These are phyloP conservation scores for Apamea sordens DNA, from an alignment of 2,888 invertebrate genomes.

Conservation along the genomic window DNA sequence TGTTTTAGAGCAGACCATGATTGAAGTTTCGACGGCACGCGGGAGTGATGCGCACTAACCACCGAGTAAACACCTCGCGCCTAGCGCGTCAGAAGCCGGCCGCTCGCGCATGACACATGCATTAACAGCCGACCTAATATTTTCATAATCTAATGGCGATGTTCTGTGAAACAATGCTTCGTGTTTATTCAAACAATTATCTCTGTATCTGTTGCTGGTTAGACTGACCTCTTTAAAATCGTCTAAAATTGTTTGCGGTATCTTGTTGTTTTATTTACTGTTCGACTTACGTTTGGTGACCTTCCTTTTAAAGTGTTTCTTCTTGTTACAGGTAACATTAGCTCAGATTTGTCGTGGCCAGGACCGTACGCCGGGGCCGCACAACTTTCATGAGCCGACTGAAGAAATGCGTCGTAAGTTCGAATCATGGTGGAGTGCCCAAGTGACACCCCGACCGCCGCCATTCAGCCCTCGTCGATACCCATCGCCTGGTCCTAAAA, in stretches of 20 bases:
- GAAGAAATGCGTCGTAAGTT: slow-evolving; percentile 97
- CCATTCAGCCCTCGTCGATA: slow-evolving; percentile 88
- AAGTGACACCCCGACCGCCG: slow-evolving; percentile 91
- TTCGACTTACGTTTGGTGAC: slow-evolving; percentile 70
- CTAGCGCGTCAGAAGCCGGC: slow-evolving; percentile 76
- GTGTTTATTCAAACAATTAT: slow-evolving; percentile 88
- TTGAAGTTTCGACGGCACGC: slow-evolving; percentile 88
- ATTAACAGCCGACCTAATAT: slow-evolving; percentile 90
- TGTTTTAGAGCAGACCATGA: slow-evolving; percentile 90
- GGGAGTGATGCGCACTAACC: slow-evolving; percentile 87
- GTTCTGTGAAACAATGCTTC: slow-evolving; percentile 89
- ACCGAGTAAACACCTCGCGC: slow-evolving; percentile 82
- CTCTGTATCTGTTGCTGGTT: slow-evolving; percentile 87
- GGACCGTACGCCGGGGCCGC: slow-evolving; percentile 92
- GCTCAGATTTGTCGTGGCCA: slow-evolving; percentile 96
- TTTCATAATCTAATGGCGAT: slow-evolving; percentile 91
- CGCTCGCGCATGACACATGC: slow-evolving; percentile 89
- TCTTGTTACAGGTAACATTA: slow-evolving; percentile 92
- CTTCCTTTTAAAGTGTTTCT: slow-evolving; percentile 71
- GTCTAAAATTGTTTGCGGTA: slow-evolving; percentile 87
- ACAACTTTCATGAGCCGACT: slow-evolving; percentile 92
- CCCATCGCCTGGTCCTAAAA: slow-evolving; percentile 88
- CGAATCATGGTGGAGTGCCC: slow-evolving; percentile 97
- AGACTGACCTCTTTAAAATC: slow-evolving; percentile 89
- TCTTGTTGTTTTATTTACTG: slow-evolving; percentile 78